A percentile compares a stretch with the other conserved stretches of the same genome.
phyloP scores from a whole-genome alignment of 2,888 invertebrate species.

The Microplitis manilae region DNA sequence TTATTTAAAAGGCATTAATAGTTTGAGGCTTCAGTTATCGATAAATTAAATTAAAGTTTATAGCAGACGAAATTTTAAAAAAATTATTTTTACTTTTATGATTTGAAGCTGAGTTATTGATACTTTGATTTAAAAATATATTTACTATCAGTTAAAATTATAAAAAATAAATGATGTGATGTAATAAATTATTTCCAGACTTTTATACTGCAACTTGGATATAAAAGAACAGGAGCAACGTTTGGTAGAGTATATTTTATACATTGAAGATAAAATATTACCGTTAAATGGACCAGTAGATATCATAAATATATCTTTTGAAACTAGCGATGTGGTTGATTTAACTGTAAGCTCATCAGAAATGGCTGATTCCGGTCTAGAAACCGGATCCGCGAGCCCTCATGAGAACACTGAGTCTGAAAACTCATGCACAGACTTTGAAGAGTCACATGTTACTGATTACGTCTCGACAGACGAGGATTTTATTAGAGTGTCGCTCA shows the following conservation, averaged over 20 bases:
- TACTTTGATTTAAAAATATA: not conserved
- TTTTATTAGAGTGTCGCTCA: constrained; percentile 55
- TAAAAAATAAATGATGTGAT: constrained; percentile 1
- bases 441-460: constrained; percentile 61
- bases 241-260: constrained; percentile 58
- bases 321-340: constrained; percentile 51
- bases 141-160: not conserved
- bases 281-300: constrained; percentile 26
- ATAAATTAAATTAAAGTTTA: too few relatives aligned
- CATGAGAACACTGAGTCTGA: constrained; percentile 70
- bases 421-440: constrained; percentile 66
- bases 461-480: constrained; percentile 66
- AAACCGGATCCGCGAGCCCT: constrained; percentile 70
- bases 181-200: constrained; percentile 57
- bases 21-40: too few relatives aligned
- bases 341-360: constrained; percentile 61
- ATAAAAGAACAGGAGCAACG: constrained; percentile 59
- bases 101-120: too few relatives aligned
- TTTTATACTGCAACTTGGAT: constrained; percentile 64
- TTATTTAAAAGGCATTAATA: too few relatives aligned
- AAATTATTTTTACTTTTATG: too few relatives aligned
- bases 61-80: too few relatives aligned
- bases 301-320: not conserved
- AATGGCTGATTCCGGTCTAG: constrained; percentile 71
- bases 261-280: constrained; percentile 41